Conservation (phyloP, 1,140 invertebrate species). For the Drosophila arawakana region DNA sequence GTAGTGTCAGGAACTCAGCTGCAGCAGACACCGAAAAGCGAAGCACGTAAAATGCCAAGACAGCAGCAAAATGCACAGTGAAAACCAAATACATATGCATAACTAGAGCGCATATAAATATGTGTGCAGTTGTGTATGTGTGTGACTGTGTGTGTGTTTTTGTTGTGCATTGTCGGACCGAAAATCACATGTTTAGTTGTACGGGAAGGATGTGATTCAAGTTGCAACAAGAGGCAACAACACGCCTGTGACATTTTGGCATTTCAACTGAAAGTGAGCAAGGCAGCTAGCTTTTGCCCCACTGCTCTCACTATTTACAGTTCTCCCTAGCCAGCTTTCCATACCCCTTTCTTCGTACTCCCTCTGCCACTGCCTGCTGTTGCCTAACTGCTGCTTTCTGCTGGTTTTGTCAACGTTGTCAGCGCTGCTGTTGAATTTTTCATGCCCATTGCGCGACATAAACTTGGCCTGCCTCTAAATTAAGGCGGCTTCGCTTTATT, state of each 20-base stretch:
- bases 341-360: neutral
- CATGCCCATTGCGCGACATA: slow-evolving; percentile 69
- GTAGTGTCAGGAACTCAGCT: slow-evolving; percentile 20
- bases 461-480: slow-evolving; percentile 69
- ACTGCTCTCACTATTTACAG: neutral
- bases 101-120: slow-evolving; percentile 27
- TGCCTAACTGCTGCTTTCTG: neutral
- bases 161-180: slow-evolving; percentile 65
- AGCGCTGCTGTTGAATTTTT: slow-evolving; percentile 75
- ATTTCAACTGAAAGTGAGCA: slow-evolving; percentile 29
- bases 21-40: slow-evolving; percentile 40
- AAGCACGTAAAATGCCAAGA: slow-evolving; percentile 74
- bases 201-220: slow-evolving; percentile 84
- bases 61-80: slow-evolving; percentile 67
- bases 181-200: slow-evolving; percentile 82
- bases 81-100: slow-evolving; percentile 36
- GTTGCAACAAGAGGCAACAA: slow-evolving; percentile 55
- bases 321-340: slow-evolving; percentile 14
- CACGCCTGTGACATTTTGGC: slow-evolving; percentile 66
- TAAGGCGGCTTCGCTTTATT: slow-evolving; percentile 71
- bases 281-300: too few species aligned
- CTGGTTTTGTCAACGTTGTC: slow-evolving; percentile 44
- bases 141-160: slow-evolving; percentile 19
- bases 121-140: too few species aligned
- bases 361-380: neutral